These are phyloP conservation scores for Phoxinus dragarum DNA, from an alignment of 2,797 vertebrate species.

Conservation along the genomic window DNA sequence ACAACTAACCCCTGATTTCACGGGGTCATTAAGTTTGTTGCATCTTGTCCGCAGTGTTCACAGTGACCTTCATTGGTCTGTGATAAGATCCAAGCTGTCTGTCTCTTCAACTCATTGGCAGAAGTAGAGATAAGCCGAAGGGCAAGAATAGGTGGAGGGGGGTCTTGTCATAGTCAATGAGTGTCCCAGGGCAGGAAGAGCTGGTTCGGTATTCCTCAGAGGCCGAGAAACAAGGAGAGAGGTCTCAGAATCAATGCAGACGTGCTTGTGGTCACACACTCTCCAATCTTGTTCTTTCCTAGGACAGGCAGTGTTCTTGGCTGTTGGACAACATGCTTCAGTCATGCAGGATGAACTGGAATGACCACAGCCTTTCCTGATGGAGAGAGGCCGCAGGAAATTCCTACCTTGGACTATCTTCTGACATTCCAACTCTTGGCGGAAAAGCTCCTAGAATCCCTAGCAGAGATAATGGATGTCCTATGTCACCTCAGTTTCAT, in stretches of 20 bases:
- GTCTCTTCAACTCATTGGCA: slow-evolving; percentile 41
- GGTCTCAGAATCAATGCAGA: slow-evolving; percentile 38
- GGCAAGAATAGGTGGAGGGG: slow-evolving; percentile 37
- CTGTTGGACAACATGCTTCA: slow-evolving; percentile 29
- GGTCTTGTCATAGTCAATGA: slow-evolving; percentile 46
- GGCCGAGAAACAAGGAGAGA: not conserved
- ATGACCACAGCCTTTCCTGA: slow-evolving; percentile 42
- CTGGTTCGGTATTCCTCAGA: slow-evolving; percentile 46
- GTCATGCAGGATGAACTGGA: slow-evolving; percentile 24
- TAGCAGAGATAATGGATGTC: slow-evolving; percentile 35
- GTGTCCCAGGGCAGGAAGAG: slow-evolving; percentile 24
- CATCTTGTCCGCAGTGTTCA: slow-evolving; percentile 34
- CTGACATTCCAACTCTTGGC: slow-evolving; percentile 40
- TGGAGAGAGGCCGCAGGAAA: slow-evolving; percentile 44
- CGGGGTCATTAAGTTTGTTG: slow-evolving; percentile 17
- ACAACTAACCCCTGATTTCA: not conserved
- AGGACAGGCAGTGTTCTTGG: slow-evolving; percentile 9
- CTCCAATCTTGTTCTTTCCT: slow-evolving; percentile 16
- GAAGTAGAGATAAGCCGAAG: slow-evolving; percentile 50
- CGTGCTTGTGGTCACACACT: slow-evolving; percentile 52
- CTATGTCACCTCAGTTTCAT: slow-evolving; percentile 2
- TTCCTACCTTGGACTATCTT: slow-evolving; percentile 45
- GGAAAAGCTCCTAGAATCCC: slow-evolving; percentile 46
- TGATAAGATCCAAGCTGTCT: slow-evolving; percentile 52
- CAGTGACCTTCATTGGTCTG: slow-evolving; percentile 43